These are phyloP conservation scores for Pyxicephalus adspersus DNA, from an alignment of 2,113 vertebrate genomes.

Conservation along the genomic window DNA sequence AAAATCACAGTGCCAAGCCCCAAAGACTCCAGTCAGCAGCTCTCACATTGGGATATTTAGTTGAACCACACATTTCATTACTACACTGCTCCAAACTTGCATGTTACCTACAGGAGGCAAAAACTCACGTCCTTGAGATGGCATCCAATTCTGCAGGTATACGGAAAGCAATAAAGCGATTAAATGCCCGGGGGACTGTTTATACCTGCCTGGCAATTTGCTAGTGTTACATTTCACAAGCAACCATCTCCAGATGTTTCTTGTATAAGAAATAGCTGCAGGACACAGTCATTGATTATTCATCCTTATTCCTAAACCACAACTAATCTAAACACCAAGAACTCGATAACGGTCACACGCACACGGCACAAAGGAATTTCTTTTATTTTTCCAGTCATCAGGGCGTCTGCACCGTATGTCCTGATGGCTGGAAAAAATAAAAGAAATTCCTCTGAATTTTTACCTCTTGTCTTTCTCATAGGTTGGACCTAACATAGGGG, in stretches of 20 bases:
- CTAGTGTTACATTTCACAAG: slow-evolving; percentile 38
- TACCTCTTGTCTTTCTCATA: background rate
- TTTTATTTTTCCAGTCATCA: too few relatives aligned
- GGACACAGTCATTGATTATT: slow-evolving; percentile 52
- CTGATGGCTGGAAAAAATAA: background rate
- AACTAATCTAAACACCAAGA: background rate
- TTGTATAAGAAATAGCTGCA: slow-evolving; percentile 48
- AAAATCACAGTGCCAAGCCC: too few relatives aligned
- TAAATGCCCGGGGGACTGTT: slow-evolving; percentile 32
- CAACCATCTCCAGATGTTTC: slow-evolving; percentile 49
- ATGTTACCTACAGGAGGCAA: background rate
- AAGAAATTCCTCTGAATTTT: background rate
- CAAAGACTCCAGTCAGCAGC: too few relatives aligned
- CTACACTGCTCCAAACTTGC: background rate
- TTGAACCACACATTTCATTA: too few relatives aligned
- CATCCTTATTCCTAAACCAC: slow-evolving; percentile 26
- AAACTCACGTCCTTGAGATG: slow-evolving; percentile 43
- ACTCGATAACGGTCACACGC: too few relatives aligned
- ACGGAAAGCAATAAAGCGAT: slow-evolving; percentile 23
- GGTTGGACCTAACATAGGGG: background rate
- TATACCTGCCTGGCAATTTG: slow-evolving; percentile 15
- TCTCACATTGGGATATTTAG: too few relatives aligned
- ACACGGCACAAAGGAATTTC: too few relatives aligned
- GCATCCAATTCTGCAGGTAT: slow-evolving; percentile 1
- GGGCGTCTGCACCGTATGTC: too few relatives aligned